These are phyloP conservation scores for Limnephilus marmoratus DNA, from an alignment of 2,888 invertebrate genomes.

Conservation along the genomic window DNA sequence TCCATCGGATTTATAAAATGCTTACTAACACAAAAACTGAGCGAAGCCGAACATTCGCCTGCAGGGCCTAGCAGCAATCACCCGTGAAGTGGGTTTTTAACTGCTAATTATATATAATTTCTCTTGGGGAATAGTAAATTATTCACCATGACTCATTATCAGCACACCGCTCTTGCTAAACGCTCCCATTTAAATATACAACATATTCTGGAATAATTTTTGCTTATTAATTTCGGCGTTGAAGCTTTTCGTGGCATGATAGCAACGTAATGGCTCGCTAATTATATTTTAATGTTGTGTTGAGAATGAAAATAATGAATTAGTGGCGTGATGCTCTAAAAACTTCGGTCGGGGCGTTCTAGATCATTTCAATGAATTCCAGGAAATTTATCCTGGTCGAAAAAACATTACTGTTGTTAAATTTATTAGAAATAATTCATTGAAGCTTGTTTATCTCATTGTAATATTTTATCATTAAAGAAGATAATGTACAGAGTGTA, in stretches of 20 bases:
- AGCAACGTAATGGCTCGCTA: neutral
- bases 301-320: neutral
- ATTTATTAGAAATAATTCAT: too few relatives aligned
- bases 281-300: neutral
- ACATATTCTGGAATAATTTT: neutral
- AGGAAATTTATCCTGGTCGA: neutral
- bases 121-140: neutral
- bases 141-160: neutral
- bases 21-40: too few relatives aligned
- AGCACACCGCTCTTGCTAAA: neutral
- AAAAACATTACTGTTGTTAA: neutral
- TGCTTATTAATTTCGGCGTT: neutral
- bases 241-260: neutral
- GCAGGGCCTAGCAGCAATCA: too few relatives aligned
- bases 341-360: neutral
- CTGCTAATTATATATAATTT: neutral
- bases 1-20: too few relatives aligned
- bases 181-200: neutral
- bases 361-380: neutral
- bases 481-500: too few relatives aligned
- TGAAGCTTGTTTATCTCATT: too few relatives aligned
- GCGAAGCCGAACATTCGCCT: too few relatives aligned
- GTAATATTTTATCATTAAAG: too few relatives aligned
- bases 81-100: too few relatives aligned
- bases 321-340: neutral